These are phyloP conservation scores for Dendronephthya gigantea DNA, from an alignment of 64 coral and sea anemone species.

Conservation along the genomic window DNA sequence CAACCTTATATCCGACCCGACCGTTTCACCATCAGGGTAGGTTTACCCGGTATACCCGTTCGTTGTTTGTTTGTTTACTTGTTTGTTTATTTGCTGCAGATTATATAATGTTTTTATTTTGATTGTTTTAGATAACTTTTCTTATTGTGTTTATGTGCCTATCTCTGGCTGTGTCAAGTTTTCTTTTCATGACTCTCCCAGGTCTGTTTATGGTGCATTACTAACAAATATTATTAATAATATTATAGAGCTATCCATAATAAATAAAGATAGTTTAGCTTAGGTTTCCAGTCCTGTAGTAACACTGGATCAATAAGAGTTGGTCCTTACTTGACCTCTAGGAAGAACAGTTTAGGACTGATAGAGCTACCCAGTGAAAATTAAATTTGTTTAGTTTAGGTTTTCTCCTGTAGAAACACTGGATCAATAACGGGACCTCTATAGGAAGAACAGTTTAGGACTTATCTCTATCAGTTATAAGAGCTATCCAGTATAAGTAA, in stretches of 20 bases:
- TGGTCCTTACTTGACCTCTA: no score
- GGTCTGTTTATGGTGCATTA: slow-evolving; percentile 17
- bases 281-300: no score
- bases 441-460: no score
- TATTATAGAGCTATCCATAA: not conserved
- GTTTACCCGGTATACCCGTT: not conserved
- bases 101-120: not conserved
- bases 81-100: not conserved
- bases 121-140: slow-evolving; percentile 57
- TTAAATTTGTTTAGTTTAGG: no score
- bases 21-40: slow-evolving; percentile 59
- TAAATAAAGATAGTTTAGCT: not conserved
- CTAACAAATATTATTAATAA: not conserved
- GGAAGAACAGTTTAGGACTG: no score
- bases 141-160: slow-evolving; percentile 76
- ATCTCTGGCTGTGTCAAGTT: slow-evolving; percentile 78
- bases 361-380: no score
- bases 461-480: no score
- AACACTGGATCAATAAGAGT: no score
- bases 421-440: not conserved
- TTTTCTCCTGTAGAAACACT: no score
- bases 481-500: no score
- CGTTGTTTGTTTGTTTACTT: not conserved
- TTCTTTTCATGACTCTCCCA: slow-evolving; percentile 74
- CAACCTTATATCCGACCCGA: slow-evolving; percentile 79